Conservation (phyloP, 2,797 vertebrate genomes). For the Anguilla pacifica region DNA sequence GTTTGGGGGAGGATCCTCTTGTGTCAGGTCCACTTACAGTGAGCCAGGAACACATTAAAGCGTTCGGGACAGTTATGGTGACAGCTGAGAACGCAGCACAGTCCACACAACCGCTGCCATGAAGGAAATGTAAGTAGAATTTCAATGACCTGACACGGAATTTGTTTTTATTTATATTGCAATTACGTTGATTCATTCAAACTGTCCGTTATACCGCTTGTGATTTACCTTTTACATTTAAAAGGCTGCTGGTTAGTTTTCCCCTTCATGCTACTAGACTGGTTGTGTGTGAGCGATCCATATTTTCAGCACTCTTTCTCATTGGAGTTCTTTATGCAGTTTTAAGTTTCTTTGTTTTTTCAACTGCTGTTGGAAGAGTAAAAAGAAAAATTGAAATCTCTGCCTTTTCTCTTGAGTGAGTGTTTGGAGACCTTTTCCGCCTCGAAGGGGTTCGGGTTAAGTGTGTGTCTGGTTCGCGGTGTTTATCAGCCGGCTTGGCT, state of each 20-base stretch:
- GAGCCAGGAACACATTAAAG: slow-evolving; percentile 44
- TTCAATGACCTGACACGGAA: not conserved
- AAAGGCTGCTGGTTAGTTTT: not conserved
- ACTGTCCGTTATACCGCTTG: no score
- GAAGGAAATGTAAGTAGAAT: slow-evolving; percentile 58
- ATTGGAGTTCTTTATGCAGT: not conserved
- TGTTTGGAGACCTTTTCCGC: not conserved
- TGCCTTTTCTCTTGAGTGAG: not conserved
- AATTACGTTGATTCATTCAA: not conserved
- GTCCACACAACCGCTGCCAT: slow-evolving; percentile 40
- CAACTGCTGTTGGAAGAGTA: not conserved
- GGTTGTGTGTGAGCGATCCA: not conserved
- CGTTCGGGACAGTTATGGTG: slow-evolving; percentile 48
- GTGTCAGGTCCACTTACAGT: slow-evolving; percentile 49
- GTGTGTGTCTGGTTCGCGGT: not conserved
- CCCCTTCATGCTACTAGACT: not conserved
- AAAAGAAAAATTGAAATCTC: not conserved
- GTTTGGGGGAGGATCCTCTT: slow-evolving; percentile 28
- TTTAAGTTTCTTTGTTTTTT: not conserved
- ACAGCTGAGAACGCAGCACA: slow-evolving; percentile 45
- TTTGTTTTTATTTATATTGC: not conserved
- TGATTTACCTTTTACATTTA: not conserved
- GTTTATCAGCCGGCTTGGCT: not conserved
- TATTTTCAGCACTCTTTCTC: not conserved
- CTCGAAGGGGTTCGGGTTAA: not conserved